phyloP scores from a whole-genome alignment of 2,113 vertebrate species.

The Corvus moneduloides region DNA sequence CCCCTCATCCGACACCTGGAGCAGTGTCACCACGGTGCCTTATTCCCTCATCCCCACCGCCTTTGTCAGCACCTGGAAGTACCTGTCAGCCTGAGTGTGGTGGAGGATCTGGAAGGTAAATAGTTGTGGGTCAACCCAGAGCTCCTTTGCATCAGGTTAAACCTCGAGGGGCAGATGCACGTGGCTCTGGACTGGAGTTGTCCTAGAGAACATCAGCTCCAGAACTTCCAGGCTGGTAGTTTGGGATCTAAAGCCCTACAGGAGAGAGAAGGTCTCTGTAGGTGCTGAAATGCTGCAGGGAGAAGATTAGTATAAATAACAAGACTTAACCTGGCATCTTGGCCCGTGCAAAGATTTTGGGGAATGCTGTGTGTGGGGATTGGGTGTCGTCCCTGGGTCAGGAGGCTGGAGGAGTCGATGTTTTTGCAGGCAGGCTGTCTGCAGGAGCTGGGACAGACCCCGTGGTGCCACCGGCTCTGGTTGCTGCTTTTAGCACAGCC shows the following conservation, averaged over 20 bases:
- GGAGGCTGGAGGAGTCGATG: background rate
- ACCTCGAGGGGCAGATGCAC: background rate
- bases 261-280: background rate
- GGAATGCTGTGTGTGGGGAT: slow-evolving; percentile 2
- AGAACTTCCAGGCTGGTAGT: background rate
- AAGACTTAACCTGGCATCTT: background rate
- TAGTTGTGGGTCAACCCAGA: background rate
- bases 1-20: slow-evolving; percentile 77
- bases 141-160: background rate
- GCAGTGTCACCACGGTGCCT: slow-evolving; percentile 79
- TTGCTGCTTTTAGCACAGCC: slow-evolving; percentile 52
- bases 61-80: slow-evolving; percentile 86
- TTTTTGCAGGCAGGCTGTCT: background rate
- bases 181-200: background rate
- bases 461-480: background rate
- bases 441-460: slow-evolving; percentile 6
- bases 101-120: background rate
- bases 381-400: background rate
- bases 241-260: background rate
- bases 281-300: background rate
- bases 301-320: background rate
- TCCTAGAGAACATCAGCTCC: background rate
- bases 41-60: slow-evolving; percentile 83
- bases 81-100: slow-evolving; percentile 66
- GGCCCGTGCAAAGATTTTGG: background rate